Percentiles rank a stretch among this genome's conserved stretches.
Conservation (phyloP, 2,113 vertebrate species). For the Bufo gargarizans region DNA sequence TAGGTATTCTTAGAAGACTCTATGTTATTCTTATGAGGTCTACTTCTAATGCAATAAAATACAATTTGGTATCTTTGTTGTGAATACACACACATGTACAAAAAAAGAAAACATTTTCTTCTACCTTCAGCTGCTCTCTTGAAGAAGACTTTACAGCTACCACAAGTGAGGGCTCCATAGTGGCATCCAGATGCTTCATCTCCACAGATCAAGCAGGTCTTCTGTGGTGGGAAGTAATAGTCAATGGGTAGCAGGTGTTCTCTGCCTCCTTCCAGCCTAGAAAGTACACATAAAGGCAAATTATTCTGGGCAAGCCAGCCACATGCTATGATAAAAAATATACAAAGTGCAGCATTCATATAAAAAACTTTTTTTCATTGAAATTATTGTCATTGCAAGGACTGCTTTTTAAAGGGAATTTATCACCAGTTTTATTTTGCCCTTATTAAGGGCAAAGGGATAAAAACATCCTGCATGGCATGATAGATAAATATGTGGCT, state of each 20-base stretch:
- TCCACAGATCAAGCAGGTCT: conserved; percentile 94
- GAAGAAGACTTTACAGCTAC: conserved; percentile 99
- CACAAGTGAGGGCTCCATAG: conserved; percentile 96
- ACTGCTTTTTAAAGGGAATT: too few species aligned
- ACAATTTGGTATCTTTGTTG: background rate
- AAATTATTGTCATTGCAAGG: background rate
- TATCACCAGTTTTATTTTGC: too few species aligned
- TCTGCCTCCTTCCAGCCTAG: conserved; percentile 82
- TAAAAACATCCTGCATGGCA: too few species aligned
- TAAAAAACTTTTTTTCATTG: background rate
- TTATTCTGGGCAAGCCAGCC: too few species aligned
- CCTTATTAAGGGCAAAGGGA: too few species aligned
- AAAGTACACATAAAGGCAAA: background rate
- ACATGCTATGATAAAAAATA: background rate
- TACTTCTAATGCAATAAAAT: background rate
- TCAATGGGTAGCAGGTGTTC: conserved; percentile 93
- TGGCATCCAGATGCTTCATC: conserved; percentile 98
- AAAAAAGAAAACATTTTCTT: background rate
- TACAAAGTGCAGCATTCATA: background rate
- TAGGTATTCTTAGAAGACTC: background rate
- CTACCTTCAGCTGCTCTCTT: conserved; percentile 98
- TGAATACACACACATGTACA: too few species aligned
- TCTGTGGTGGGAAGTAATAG: conserved; percentile 96
- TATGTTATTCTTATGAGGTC: background rate
- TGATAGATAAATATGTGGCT: too few species aligned